These are phyloP conservation scores for Noctilio leporinus DNA, from an alignment of 2,113 vertebrate species.

Conservation along the genomic window DNA sequence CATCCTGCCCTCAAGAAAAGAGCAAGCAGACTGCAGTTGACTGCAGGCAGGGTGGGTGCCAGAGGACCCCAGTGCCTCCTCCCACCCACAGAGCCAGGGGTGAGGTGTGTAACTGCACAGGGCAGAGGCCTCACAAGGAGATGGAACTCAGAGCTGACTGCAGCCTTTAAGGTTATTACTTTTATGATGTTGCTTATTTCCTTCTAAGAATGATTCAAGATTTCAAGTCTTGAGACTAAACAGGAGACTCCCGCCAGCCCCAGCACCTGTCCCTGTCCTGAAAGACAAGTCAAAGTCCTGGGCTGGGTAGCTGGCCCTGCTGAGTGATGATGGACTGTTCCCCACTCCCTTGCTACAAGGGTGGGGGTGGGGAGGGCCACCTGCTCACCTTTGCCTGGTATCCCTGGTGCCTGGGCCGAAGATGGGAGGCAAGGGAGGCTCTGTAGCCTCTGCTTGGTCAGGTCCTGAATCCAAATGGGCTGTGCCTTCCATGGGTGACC, in stretches of 20 bases:
- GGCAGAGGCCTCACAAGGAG: neutral
- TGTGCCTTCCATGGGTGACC: neutral
- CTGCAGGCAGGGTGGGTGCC: neutral
- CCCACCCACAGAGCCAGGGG: neutral
- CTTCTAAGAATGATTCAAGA: neutral
- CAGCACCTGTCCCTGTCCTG: neutral
- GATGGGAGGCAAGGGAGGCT: neutral
- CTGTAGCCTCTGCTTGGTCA: neutral
- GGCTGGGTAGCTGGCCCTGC: neutral
- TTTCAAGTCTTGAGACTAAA: neutral
- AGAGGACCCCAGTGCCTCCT: neutral
- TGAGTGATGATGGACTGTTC: neutral
- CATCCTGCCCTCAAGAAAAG: neutral
- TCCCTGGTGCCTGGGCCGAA: neutral
- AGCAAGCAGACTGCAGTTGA: neutral
- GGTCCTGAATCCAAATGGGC: neutral
- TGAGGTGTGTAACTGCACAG: neutral
- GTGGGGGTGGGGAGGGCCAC: neutral
- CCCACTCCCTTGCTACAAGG: neutral
- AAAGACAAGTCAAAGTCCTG: neutral
- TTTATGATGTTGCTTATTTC: neutral
- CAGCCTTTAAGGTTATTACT: rapidly evolving
- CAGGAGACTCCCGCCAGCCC: neutral
- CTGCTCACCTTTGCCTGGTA: neutral
- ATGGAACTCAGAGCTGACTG: neutral